Evolutionary conservation across 2,797 vertebrate genomes (phyloP), one percentile per base, ranked within the genome.

Genomic region (Coregonus suidteri): DNA sequence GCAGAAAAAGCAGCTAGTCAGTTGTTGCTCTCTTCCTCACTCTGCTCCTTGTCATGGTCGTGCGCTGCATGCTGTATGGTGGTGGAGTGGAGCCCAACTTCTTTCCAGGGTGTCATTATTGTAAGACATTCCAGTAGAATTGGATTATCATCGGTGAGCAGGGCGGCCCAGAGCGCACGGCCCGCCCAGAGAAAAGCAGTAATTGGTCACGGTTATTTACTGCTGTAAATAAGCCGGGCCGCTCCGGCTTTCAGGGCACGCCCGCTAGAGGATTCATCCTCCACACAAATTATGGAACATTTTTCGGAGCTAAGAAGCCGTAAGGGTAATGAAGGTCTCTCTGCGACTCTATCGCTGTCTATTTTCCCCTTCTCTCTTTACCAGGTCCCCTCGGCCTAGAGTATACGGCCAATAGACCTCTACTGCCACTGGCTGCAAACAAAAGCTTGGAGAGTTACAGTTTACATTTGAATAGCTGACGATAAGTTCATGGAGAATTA

Each of bases 161-260:
- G 79, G 79, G 76, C 25, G 56, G 78, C 77, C 82, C 35, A 30
- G 65, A 77, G 59, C 56, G 62, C 80, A 79, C 77, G 77, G 59
- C 52, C 70, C 9, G 70, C 80, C 69, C 78, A 79, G 83, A 83
- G 78, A 83, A 86, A 89, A 86, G 78, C 84, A 77, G 82, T 88
- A 87, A 92, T 91, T 91, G 81, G 87, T 90, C 90, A 90, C 74
- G 81, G 83, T 85, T 90, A 87, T 91, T 91, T 90, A 82, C 70
- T 73, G 77, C 78, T 81, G 79, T 77, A 85, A 89, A 89, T 83
- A 82, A 77, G 79, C 77, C 25, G 62, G 31, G 65, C 66, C 35
- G 30, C 82, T 79, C 66, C 14, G 67, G 82, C 75, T 83, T 88
- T 81, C 73, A 53, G 75, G 77, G 82, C 75, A 76, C 76, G 81